Conservation (phyloP, 2,888 invertebrate species). For the Globia sparganii region DNA sequence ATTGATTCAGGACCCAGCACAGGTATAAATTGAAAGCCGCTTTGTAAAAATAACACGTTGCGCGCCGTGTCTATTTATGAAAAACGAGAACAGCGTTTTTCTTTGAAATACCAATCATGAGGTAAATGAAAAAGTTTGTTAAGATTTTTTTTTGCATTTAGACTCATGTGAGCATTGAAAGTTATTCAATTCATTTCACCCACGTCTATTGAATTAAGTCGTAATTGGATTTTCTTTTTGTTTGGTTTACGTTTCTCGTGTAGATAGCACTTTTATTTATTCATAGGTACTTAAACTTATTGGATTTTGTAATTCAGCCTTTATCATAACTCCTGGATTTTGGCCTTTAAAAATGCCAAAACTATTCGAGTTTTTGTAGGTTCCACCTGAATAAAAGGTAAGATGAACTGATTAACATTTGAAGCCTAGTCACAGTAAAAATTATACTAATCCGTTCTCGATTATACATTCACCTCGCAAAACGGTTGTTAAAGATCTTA, state of each 20-base stretch:
- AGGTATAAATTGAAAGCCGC: conserved; percentile 44
- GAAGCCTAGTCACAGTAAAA: conserved; percentile 18
- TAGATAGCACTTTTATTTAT: neutral
- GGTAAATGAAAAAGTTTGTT: conserved; percentile 37
- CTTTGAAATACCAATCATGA: conserved; percentile 24
- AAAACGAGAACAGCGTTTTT: conserved; percentile 19
- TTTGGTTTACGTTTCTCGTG: conserved; percentile 22
- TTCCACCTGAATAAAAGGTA: conserved; percentile 12
- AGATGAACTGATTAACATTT: conserved; percentile 30
- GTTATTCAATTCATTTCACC: conserved; percentile 41
- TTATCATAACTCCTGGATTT: neutral
- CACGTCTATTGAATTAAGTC: conserved; percentile 10
- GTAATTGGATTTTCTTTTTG: conserved; percentile 36
- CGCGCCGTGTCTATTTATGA: conserved; percentile 18
- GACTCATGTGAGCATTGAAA: conserved; percentile 16
- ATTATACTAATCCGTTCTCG: conserved; percentile 44
- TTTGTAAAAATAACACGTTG: conserved; percentile 47
- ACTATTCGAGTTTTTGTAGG: conserved; percentile 21
- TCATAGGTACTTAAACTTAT: neutral
- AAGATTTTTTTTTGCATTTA: conserved; percentile 30
- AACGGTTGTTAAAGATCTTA: conserved; percentile 54
- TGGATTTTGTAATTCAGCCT: neutral
- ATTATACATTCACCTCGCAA: conserved; percentile 60
- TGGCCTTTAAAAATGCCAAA: conserved; percentile 11
- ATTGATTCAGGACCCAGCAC: conserved; percentile 15